These are phyloP conservation scores for Chamaetylas fuelleborni DNA, from an alignment of 2,113 vertebrate species.

Conservation along the genomic window DNA sequence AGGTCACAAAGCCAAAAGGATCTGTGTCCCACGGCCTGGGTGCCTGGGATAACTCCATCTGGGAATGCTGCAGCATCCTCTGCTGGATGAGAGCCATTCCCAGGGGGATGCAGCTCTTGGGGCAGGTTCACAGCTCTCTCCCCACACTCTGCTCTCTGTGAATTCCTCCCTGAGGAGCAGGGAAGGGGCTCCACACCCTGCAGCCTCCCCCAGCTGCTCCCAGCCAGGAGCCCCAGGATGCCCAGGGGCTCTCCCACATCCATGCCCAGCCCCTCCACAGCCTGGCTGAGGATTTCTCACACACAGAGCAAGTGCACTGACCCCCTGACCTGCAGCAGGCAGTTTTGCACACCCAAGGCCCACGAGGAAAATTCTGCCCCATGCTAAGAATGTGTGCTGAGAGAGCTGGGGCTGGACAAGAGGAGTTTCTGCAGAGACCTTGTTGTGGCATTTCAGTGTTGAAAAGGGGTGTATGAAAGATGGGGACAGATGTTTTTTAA, in stretches of 20 bases:
- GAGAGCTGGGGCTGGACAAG: neutral
- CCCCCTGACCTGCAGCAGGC: neutral
- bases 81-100: neutral
- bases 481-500: neutral
- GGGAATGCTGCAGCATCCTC: neutral
- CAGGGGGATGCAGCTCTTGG: neutral
- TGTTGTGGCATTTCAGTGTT: accelerated
- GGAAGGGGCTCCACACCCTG: accelerated
- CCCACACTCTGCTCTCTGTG: neutral
- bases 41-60: neutral
- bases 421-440: neutral
- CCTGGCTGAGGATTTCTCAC: neutral
- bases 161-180: neutral
- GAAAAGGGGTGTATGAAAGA: neutral
- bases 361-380: accelerated
- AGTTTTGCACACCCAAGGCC: neutral
- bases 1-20: neutral
- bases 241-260: neutral
- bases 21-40: accelerated
- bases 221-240: neutral
- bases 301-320: accelerated
- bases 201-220: neutral
- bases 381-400: neutral
- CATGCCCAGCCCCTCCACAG: accelerated
- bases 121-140: neutral